These are phyloP conservation scores for Pyrocoelia pectoralis DNA, from an alignment of 2,888 invertebrate genomes.

Conservation along the genomic window DNA sequence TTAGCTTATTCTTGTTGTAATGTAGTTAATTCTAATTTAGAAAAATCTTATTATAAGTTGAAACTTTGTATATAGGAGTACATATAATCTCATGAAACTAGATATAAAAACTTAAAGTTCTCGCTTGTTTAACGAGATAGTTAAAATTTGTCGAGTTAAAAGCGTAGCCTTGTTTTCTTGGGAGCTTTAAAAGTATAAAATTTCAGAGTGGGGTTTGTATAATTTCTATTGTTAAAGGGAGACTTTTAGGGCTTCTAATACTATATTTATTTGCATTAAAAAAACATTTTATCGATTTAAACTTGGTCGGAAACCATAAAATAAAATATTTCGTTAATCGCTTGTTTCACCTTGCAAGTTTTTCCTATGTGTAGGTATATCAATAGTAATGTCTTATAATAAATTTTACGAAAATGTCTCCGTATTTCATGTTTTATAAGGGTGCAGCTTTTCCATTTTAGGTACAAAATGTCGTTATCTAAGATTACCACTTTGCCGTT, in stretches of 20 bases:
- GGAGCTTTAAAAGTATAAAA: background rate
- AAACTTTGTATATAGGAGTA: conserved; percentile 2
- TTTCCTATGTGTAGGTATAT: background rate
- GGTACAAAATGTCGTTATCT: conserved; percentile 28
- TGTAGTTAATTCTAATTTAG: background rate
- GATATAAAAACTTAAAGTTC: background rate
- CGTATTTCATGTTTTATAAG: conserved; percentile 20
- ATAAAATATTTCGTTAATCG: background rate
- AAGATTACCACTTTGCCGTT: conserved; percentile 24
- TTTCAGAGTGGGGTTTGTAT: background rate
- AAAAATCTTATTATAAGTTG: background rate
- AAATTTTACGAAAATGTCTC: conserved; percentile 22
- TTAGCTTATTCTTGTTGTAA: background rate
- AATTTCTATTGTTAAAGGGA: background rate
- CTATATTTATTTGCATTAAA: background rate
- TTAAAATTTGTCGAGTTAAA: conserved; percentile 9
- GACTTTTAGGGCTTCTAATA: background rate
- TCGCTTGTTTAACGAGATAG: background rate
- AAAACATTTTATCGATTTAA: background rate
- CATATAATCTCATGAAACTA: background rate
- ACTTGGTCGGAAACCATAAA: too few species aligned
- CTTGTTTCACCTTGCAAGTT: background rate
- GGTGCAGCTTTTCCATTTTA: conserved; percentile 20
- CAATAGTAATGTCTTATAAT: conserved; percentile 23
- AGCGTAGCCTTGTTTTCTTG: conserved; percentile 4